Percentiles rank a stretch among this genome's conserved stretches.
These are phyloP conservation scores for Origma solitaria DNA, from an alignment of 2,113 vertebrate genomes.

Conservation along the genomic window DNA sequence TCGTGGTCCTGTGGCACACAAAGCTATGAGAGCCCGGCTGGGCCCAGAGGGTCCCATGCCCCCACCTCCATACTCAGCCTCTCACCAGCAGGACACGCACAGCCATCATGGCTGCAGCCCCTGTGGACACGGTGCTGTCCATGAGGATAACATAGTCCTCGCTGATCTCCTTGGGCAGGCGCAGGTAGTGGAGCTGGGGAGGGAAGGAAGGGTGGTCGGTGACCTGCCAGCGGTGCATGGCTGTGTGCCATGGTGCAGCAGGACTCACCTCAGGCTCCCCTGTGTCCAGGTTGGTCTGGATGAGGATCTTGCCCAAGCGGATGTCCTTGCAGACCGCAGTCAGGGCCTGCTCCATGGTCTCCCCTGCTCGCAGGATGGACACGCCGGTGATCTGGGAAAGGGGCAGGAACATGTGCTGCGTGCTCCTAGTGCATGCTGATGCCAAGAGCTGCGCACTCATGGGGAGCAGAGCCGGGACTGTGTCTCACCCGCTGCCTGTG, in stretches of 20 bases:
- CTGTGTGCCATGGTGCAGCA: accelerated
- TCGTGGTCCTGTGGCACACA: conserved; percentile 77
- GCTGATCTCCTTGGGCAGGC: conserved; percentile 87
- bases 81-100: conserved; percentile 84
- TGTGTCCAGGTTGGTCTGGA: conserved; percentile 89
- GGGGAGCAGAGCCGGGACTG: accelerated
- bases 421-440: accelerated
- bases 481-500: conserved; percentile 79
- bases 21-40: accelerated
- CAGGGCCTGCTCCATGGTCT: conserved; percentile 91
- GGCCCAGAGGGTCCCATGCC: accelerated
- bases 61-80: accelerated
- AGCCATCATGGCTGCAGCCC: conserved; percentile 87
- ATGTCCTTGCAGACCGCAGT: conserved; percentile 91
- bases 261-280: conserved; percentile 80
- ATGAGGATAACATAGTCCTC: conserved; percentile 91
- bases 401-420: neutral
- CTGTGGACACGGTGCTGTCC: conserved; percentile 91
- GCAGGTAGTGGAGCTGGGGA: conserved; percentile 85
- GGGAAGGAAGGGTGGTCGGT: neutral
- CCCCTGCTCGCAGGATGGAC: conserved; percentile 86
- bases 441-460: accelerated
- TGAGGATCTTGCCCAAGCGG: conserved; percentile 89
- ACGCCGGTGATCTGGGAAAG: conserved; percentile 82
- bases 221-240: accelerated